Evolutionary conservation across 2,113 vertebrate genomes (phyloP).

Genomic region (Mobula hypostoma): DNA sequence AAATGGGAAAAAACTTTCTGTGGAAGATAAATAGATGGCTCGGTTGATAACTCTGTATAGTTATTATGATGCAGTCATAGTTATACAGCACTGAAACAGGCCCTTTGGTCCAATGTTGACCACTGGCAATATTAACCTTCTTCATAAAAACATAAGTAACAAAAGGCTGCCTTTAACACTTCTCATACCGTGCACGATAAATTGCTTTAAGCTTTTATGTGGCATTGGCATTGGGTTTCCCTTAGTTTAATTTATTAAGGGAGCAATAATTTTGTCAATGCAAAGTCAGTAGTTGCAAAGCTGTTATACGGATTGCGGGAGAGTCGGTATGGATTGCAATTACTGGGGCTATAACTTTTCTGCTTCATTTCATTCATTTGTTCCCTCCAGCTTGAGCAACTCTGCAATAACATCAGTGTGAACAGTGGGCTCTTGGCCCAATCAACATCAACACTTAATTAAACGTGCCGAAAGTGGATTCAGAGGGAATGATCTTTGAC

Average conservation of each 20-base stretch:
- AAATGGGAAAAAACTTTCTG: background rate
- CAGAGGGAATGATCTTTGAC: background rate
- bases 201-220: background rate
- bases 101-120: too few species aligned
- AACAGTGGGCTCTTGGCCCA: background rate
- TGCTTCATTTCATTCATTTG: background rate
- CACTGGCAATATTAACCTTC: too few species aligned
- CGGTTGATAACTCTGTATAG: too few species aligned
- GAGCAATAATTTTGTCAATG: background rate
- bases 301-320: background rate
- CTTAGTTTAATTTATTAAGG: background rate
- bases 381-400: background rate
- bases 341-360: background rate
- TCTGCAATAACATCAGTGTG: background rate
- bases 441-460: background rate
- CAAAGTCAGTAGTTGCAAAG: background rate
- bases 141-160: too few species aligned
- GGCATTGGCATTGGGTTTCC: background rate
- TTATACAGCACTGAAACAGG: too few species aligned
- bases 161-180: too few species aligned
- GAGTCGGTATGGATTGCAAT: background rate
- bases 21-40: background rate
- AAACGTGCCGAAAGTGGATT: background rate
- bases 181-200: too few species aligned
- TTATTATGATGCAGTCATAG: too few species aligned